phyloP scores from a whole-genome alignment of 2,113 vertebrate genomes.

The Perognathus longimembris region DNA sequence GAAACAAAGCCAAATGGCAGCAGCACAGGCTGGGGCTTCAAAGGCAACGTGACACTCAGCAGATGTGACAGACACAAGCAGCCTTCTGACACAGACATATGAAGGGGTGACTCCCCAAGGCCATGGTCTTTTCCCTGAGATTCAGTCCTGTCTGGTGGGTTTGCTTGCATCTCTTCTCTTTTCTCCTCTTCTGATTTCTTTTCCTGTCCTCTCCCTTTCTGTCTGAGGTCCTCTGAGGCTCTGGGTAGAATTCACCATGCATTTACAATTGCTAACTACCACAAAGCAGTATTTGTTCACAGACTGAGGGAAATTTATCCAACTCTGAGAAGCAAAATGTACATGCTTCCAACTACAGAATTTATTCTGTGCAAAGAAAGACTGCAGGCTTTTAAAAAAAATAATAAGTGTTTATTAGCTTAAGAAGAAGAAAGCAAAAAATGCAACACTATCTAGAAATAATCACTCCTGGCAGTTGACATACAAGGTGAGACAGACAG shows the following conservation, averaged over 20 bases:
- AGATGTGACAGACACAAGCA: background rate
- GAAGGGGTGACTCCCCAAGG: background rate
- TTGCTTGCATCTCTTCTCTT: background rate
- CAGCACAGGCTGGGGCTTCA: background rate
- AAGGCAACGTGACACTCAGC: background rate
- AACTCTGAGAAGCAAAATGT: slow-evolving; percentile 9
- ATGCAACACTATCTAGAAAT: slow-evolving; percentile 49
- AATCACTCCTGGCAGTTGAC: slow-evolving; percentile 36
- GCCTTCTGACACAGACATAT: background rate
- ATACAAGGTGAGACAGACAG: slow-evolving; percentile 1
- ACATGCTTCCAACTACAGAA: background rate
- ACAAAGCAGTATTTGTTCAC: slow-evolving; percentile 26
- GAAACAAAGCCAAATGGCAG: background rate
- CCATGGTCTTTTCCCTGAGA: background rate
- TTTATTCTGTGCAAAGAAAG: slow-evolving; percentile 56
- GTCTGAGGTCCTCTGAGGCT: background rate
- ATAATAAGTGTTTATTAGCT: slow-evolving; percentile 67
- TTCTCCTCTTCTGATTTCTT: background rate
- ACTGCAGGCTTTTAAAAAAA: background rate
- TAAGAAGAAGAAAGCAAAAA: slow-evolving; percentile 62
- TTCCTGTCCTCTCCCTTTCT: background rate
- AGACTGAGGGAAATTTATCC: background rate
- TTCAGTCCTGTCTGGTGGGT: background rate
- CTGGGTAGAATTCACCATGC: background rate
- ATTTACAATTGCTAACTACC: slow-evolving; percentile 5